These are phyloP conservation scores for Cerastis leucographa DNA, from an alignment of 2,888 invertebrate species.

Conservation along the genomic window DNA sequence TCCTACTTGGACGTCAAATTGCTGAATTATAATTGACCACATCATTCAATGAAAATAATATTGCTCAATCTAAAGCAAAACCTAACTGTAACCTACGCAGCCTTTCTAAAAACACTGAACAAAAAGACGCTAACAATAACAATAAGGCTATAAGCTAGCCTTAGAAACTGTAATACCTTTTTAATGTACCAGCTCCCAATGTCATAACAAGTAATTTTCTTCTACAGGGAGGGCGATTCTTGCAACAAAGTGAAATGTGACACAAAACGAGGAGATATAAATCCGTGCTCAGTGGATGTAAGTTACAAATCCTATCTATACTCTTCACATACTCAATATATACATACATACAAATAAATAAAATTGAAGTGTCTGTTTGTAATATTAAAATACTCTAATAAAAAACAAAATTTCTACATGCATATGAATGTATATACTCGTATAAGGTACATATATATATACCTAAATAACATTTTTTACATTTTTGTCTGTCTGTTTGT, in stretches of 20 bases:
- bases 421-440: too few species aligned
- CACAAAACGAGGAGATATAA: constrained; percentile 73
- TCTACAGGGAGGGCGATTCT: constrained; percentile 72
- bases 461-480: too few species aligned
- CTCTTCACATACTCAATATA: too few species aligned
- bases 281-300: constrained; percentile 73
- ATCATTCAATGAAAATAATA: constrained; percentile 18
- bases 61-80: constrained; percentile 13
- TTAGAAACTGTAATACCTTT: constrained; percentile 10
- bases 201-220: constrained; percentile 19
- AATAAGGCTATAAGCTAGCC: not conserved
- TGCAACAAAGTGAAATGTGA: constrained; percentile 71
- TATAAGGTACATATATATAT: too few species aligned
- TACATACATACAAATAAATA: too few species aligned
- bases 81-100: constrained; percentile 10
- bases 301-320: constrained; percentile 58
- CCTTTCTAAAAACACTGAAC: constrained; percentile 30
- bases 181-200: constrained; percentile 1
- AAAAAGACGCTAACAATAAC: constrained; percentile 12
- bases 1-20: constrained; percentile 4
- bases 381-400: too few species aligned
- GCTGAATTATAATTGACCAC: not conserved
- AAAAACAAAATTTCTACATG: too few species aligned
- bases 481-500: too few species aligned
- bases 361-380: too few species aligned